A percentile compares a stretch with the other conserved stretches of the same genome.
phyloP scores from a whole-genome alignment of 2,888 invertebrate species.

The Gnatocerus cornutus region DNA sequence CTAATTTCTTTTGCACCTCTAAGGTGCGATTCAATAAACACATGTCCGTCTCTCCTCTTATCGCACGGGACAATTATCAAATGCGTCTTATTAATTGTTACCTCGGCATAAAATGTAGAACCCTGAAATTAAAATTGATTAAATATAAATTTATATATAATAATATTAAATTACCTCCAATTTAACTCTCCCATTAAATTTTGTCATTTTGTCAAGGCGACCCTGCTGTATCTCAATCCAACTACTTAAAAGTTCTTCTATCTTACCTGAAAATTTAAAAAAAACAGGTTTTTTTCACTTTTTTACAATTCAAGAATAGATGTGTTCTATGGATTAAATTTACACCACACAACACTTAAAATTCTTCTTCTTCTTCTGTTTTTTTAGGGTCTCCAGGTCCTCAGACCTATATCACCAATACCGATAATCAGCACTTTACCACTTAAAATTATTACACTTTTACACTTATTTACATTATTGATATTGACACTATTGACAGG shows the following conservation, averaged over 20 bases:
- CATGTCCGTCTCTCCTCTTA: not conserved
- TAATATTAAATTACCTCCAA: conserved; percentile 13
- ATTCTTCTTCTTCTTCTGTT: not conserved
- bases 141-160: conserved; percentile 1
- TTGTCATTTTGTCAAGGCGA: conserved; percentile 1
- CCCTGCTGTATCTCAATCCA: conserved; percentile 14
- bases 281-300: conserved; percentile 5
- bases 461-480: not conserved
- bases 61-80: conserved; percentile 3
- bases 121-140: conserved; percentile 10
- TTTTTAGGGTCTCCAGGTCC: conserved; percentile 4
- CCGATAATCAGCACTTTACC: conserved; percentile 3
- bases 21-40: not conserved
- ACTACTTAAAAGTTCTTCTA: conserved; percentile 14
- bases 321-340: conserved; percentile 15
- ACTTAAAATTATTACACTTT: conserved; percentile 7
- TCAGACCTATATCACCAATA: conserved; percentile 1
- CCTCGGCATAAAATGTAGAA: conserved; percentile 1
- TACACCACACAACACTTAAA: conserved; percentile 14
- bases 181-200: conserved; percentile 13
- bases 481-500: too few relatives aligned
- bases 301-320: conserved; percentile 12
- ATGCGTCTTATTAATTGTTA: conserved; percentile 8
- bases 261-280: conserved; percentile 19
- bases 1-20: conserved; percentile 6